phyloP scores from a whole-genome alignment of 2,888 invertebrate species.

The Thysanoteuthis rhombus region DNA sequence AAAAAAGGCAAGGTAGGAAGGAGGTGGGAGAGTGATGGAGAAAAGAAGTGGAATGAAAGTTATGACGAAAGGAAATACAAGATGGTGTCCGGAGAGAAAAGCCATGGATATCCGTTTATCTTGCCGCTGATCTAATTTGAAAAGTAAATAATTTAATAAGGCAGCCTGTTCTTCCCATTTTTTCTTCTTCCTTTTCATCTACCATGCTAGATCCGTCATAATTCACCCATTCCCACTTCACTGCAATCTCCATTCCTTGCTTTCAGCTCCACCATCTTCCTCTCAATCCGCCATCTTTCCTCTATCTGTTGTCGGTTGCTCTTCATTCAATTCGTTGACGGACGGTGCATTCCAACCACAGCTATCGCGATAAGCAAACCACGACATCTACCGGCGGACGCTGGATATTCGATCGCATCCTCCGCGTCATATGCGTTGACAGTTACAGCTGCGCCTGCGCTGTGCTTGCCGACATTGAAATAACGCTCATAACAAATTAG shows the following conservation, averaged over 20 bases:
- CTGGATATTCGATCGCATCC: conserved; percentile 12
- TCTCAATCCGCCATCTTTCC: not conserved
- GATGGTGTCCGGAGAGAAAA: not conserved
- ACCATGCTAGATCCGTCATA: not conserved
- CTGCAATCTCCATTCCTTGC: not conserved
- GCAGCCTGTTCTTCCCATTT: not conserved
- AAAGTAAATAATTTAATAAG: conserved; percentile 12
- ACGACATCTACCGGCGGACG: not conserved
- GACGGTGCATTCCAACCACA: not conserved
- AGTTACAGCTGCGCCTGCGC: not conserved
- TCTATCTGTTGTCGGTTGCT: not conserved
- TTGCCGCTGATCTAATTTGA: not conserved
- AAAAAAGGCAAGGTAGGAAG: not conserved
- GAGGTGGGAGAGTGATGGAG: not conserved
- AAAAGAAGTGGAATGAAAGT: not conserved
- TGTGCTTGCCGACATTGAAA: not conserved
- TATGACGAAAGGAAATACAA: not conserved
- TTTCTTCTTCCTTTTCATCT: not conserved
- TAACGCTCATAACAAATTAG: not conserved
- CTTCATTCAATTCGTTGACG: not conserved
- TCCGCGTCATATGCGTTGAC: not conserved
- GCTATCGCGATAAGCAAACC: not conserved
- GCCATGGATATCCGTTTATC: not conserved
- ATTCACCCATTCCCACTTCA: not conserved
- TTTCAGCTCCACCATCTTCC: not conserved